Base-by-base conservation (phyloP, 2,797 vertebrate species). In the Phaenicophaeus curvirostris region DNA sequence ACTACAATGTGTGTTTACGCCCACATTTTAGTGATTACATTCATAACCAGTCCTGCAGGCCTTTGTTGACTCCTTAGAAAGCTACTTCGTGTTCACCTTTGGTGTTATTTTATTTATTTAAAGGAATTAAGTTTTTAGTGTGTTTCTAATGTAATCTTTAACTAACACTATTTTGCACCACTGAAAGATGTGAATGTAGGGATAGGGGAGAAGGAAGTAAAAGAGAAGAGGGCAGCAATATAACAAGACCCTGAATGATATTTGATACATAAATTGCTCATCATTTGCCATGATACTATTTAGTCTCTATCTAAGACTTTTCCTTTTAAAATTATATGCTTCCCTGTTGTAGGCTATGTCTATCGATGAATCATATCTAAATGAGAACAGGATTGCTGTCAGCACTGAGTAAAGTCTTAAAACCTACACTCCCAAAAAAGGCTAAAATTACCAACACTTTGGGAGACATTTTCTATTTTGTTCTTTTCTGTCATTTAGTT, bases 191-290 rank as follows among this genome's bases (percentile, higher is more conserved):
- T 21, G 23, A 71, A n/a, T 8, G 23, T 23, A 48, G 5, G 2
- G 1, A 6, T 7, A 35, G 8, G 9, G 8, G 1, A 7, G 8
- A 39, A 7, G 9, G 8, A 27, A 51, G 15, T 13, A 50, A n/a
- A 27, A 48, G 17, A 15, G n/a, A 63, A 62, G 83, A 33, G 2
- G 15, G 13, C 14, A 73, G 2, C 3, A 5, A 51, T 17, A 48
- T 75, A 74, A 81, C 16, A 20, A 51, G 81, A 76, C 25, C 6
- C 16, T 85, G 63, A 75, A 78, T 90, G 53, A 23, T 39, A 89
- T 85, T 91, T 96, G 57, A 94, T 82, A 75, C 42, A 72, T 57
- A 95, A 96, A 95, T 82, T 92, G 37, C 37, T 90, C 62, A 54
- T 89, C 21, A 74, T 89, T 95, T 96, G 16, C 51, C 24, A 63